A percentile compares a stretch with the other conserved stretches of the same genome.
Conservation (phyloP, 2,113 vertebrate species). For the Glaucidium brasilianum region DNA sequence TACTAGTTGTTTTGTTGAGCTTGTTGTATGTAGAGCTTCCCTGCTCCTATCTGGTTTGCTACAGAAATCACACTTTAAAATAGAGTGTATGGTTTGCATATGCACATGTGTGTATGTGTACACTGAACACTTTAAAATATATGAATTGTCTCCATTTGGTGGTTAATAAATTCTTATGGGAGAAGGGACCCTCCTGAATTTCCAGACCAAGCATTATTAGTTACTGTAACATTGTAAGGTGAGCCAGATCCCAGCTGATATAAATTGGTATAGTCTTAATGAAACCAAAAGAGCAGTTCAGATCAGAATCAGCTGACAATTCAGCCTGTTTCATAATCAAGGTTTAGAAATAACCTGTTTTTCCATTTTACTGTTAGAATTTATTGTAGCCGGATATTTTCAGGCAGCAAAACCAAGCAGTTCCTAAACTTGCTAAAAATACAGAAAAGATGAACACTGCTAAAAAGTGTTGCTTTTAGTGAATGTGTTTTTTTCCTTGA, state of each 20-base stretch:
- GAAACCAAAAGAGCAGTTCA: neutral
- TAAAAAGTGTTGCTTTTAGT: constrained; percentile 23
- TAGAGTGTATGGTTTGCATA: neutral
- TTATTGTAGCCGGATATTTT: neutral
- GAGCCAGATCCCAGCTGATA: neutral
- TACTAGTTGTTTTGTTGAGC: neutral
- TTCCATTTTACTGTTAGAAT: neutral
- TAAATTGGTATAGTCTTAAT: neutral
- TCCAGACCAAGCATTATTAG: neutral
- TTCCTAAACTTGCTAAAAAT: neutral
- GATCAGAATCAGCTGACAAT: neutral
- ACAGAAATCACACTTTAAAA: neutral
- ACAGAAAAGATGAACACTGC: neutral
- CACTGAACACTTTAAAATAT: neutral
- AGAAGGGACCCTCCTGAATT: neutral
- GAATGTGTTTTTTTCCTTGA: constrained; percentile 35
- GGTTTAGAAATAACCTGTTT: neutral
- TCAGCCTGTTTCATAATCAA: neutral
- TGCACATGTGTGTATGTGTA: neutral
- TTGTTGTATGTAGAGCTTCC: neutral
- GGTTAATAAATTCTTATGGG: neutral
- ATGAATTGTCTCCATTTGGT: neutral
- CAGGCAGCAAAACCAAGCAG: neutral
- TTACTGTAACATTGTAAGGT: neutral
- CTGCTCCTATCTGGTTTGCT: neutral